Base-by-base conservation (phyloP, 37 sponge, comb jelly and placozoan species). In the Ianthella basta region DNA sequence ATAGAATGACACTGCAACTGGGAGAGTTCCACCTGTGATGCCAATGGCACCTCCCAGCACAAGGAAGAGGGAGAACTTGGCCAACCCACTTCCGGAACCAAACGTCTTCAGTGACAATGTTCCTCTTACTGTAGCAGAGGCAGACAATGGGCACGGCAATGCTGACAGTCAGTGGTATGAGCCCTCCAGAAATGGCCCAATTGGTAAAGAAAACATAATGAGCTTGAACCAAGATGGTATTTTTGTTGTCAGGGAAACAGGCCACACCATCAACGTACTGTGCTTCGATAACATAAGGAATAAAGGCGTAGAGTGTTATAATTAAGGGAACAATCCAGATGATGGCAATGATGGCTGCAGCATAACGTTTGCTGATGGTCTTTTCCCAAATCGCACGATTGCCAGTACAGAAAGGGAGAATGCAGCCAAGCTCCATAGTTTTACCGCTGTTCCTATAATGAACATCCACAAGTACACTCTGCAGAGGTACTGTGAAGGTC, bases 141-240 rank as follows among this genome's bases (percentile, higher is more conserved):
- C 29, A 30, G 34, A 69, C 35, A 30, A 69, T 30, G 27, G 70
- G 70, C 29, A 69, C 70, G 12, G 34, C 27, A 69, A 69, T 69
- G 34, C 70, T 69, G 70, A 69, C 34, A 35, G 70, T 30, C 35
- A 69, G 10, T n/a, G 70, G 70, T 16, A 69, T 35, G 18, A 69
- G 34, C 10, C 70, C 70, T 34, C 70, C 70, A 30, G 34, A 69
- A 30, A 69, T 1, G 18, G 10, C 33, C 70, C 70, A 69, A 30
- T 34, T 32, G 34, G 34, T 33, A 69, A 69, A 30, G 33, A 69
- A 30, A 18, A 1, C 35, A n/a, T 34, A 69, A 3, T 16, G 1
- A 69, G 70, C 70, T 35, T 69, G 34, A 18, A 29, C 12, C 1
- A 4, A 34, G 33, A 69, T 8, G 8, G 50, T 44, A 44, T 44